Percentiles rank a stretch among this genome's conserved stretches.
Evolutionary conservation across 2,113 vertebrate genomes (phyloP).

Genomic region (Sinocyclocheilus grahami): DNA sequence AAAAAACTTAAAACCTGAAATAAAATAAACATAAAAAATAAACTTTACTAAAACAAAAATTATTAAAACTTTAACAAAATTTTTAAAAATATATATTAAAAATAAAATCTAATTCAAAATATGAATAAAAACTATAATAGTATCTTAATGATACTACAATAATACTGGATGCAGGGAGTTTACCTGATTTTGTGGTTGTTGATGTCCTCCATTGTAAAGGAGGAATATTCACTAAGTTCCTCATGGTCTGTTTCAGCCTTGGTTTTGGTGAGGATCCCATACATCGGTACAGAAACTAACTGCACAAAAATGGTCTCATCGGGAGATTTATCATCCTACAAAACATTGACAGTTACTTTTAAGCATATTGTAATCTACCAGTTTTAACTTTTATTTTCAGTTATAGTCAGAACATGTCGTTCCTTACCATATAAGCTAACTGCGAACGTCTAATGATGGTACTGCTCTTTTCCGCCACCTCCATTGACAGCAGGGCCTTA

Average conservation of each 20-base stretch:
- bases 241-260: conserved; percentile 65
- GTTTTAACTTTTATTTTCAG: background rate
- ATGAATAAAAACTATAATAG: background rate
- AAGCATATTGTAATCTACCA: background rate
- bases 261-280: conserved; percentile 80
- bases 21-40: background rate
- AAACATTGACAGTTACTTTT: background rate
- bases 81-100: background rate
- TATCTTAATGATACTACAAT: background rate
- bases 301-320: conserved; percentile 87
- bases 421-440: conserved; percentile 85
- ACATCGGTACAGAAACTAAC: conserved; percentile 86
- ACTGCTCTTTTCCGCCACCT: conserved; percentile 83
- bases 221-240: conserved; percentile 82
- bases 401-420: background rate
- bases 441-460: conserved; percentile 80
- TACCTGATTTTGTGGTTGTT: conserved; percentile 86
- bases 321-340: conserved; percentile 84
- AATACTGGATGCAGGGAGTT: background rate
- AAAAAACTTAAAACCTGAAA: background rate
- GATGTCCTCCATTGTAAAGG: conserved; percentile 95
- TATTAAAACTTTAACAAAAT: background rate
- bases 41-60: background rate
- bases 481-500: conserved; percentile 75
- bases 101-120: background rate